Percentiles rank a stretch among this genome's conserved stretches.
These are phyloP conservation scores for Stratiomys singularior DNA, from an alignment of 2,888 invertebrate species.

Conservation along the genomic window DNA sequence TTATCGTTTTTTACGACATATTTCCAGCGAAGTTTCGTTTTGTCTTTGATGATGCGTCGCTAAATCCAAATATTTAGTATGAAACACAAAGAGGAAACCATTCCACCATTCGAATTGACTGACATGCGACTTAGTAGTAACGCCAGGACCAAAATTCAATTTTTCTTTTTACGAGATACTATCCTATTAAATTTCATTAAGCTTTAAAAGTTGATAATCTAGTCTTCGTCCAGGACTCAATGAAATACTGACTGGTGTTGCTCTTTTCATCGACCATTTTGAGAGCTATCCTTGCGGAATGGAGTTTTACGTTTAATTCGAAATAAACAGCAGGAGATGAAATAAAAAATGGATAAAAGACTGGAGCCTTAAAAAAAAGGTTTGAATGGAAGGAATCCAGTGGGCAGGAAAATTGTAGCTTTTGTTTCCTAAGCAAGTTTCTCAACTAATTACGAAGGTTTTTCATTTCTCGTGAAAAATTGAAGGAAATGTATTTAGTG, in stretches of 20 bases:
- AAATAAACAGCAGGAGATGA: neutral
- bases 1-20: neutral
- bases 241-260: neutral
- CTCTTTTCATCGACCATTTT: neutral
- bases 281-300: neutral
- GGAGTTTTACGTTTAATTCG: neutral
- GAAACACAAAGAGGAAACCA: too few relatives aligned
- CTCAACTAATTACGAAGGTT: conserved; percentile 10
- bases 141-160: neutral
- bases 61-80: neutral
- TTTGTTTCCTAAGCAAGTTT: neutral
- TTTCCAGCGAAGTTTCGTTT: neutral
- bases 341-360: neutral
- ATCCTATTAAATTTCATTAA: conserved; percentile 33
- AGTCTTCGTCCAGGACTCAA: neutral
- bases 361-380: neutral
- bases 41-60: neutral
- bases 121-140: neutral
- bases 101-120: too few relatives aligned
- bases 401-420: neutral
- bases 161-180: conserved; percentile 2
- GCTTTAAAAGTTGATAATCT: conserved; percentile 24
- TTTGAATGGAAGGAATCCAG: neutral
- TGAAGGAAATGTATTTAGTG: conserved; percentile 20
- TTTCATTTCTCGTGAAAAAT: neutral